Percentiles rank a stretch among this genome's conserved stretches.
Evolutionary conservation across 2,797 vertebrate species (phyloP).

Genomic region (Margarornis squamiger): DNA sequence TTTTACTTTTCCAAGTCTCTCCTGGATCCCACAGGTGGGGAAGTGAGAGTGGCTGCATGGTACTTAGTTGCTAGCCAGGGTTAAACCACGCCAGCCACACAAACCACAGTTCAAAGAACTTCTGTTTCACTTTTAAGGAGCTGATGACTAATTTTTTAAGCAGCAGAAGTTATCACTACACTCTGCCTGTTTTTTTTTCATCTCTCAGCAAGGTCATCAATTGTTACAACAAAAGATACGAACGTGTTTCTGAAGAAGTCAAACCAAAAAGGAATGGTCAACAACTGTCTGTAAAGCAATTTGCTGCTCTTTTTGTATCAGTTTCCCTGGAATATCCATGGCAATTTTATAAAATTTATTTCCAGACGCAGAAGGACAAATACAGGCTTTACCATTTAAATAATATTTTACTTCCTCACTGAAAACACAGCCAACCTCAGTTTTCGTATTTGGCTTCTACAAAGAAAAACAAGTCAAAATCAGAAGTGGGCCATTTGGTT

Average conservation of each 20-base stretch:
- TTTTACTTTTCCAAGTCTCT: neutral
- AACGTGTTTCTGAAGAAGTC: neutral
- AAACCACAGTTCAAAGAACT: slow-evolving; percentile 11
- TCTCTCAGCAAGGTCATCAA: neutral
- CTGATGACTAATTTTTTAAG: neutral
- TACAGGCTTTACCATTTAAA: neutral
- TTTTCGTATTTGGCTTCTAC: neutral
- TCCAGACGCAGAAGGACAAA: neutral
- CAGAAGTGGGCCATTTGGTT: slow-evolving; percentile 5
- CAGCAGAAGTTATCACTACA: neutral
- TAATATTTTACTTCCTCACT: neutral
- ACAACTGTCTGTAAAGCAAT: neutral
- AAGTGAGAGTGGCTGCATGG: neutral
- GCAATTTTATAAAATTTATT: neutral
- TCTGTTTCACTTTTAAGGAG: slow-evolving; percentile 6
- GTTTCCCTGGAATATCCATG: neutral
- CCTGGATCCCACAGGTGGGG: neutral
- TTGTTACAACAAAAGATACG: neutral
- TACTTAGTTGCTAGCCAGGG: neutral
- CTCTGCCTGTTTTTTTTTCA: neutral
- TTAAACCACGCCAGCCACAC: neutral
- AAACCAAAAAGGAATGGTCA: neutral
- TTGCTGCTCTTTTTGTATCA: neutral
- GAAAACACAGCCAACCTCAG: neutral
- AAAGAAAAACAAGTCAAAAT: slow-evolving; percentile 13